A percentile compares a stretch with the other conserved stretches of the same genome.
Evolutionary conservation across 2,888 invertebrate genomes (phyloP).

Genomic region (Campoplex capitator): DNA sequence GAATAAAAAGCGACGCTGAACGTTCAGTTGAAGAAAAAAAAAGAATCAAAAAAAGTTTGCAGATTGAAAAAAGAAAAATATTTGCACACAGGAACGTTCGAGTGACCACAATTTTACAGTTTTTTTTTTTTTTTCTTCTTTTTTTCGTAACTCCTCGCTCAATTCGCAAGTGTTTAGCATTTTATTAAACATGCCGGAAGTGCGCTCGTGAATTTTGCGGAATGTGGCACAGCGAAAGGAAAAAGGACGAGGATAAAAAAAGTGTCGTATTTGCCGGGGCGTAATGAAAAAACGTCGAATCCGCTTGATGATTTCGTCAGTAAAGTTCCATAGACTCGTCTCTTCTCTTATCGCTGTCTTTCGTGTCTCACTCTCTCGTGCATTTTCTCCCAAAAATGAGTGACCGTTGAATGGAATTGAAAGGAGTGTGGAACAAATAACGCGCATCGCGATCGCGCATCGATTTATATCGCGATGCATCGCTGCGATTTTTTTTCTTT

Average conservation of each 20-base stretch:
- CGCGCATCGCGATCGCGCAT: slow-evolving; percentile 9
- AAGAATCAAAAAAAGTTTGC: neutral
- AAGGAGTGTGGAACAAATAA: neutral
- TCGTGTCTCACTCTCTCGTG: neutral
- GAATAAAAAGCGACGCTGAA: neutral
- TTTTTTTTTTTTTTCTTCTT: neutral
- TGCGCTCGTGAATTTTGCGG: slow-evolving; percentile 37
- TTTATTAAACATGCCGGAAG: slow-evolving; percentile 37
- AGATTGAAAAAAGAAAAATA: neutral
- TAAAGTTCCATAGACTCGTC: slow-evolving; percentile 36
- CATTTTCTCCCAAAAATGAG: neutral
- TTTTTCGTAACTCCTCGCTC: neutral
- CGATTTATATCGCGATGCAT: slow-evolving; percentile 34
- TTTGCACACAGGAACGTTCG: neutral
- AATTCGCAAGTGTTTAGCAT: neutral
- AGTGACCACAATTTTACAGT: neutral
- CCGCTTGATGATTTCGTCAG: slow-evolving; percentile 41
- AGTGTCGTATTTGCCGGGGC: neutral
- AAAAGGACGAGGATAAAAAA: slow-evolving; percentile 26
- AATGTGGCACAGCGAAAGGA: slow-evolving; percentile 37
- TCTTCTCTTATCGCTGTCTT: neutral
- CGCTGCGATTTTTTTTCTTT: slow-evolving; percentile 27
- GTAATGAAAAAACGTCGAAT: neutral
- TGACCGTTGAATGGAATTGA: neutral
- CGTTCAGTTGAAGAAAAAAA: neutral